phyloP scores from a whole-genome alignment of 1,140 invertebrate species.

The Pseudobourletiella spinata region DNA sequence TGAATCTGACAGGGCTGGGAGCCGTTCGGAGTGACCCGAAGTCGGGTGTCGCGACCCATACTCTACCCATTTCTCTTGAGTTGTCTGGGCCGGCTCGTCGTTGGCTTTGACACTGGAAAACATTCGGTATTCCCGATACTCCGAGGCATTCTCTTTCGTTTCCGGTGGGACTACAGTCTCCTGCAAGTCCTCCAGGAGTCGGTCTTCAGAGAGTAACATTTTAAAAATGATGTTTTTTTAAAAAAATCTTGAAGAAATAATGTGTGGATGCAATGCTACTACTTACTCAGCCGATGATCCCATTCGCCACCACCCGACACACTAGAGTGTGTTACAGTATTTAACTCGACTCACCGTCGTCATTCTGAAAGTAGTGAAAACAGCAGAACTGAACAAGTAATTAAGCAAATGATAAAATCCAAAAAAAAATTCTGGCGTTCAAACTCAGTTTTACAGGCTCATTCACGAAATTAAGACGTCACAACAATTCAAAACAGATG shows the following conservation, averaged over 20 bases:
- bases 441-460: too few relatives aligned
- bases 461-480: too few relatives aligned
- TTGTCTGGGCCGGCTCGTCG: constrained; percentile 24
- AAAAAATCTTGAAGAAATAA: background rate
- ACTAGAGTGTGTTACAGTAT: constrained; percentile 30
- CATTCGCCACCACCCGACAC: constrained; percentile 30
- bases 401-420: too few relatives aligned
- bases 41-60: constrained; percentile 15
- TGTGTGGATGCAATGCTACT: background rate
- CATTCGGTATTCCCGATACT: constrained; percentile 33
- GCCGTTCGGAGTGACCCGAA: background rate
- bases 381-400: too few relatives aligned
- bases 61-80: constrained; percentile 34
- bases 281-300: constrained; percentile 33
- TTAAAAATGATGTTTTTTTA: background rate
- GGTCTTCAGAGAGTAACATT: constrained; percentile 12
- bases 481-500: too few relatives aligned
- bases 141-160: constrained; percentile 10
- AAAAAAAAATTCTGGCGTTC: too few relatives aligned
- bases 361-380: too few relatives aligned
- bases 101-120: constrained; percentile 15
- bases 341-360: constrained; percentile 30
- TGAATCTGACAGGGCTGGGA: constrained; percentile 12
- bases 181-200: constrained; percentile 33
- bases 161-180: constrained; percentile 30